Percentiles rank a stretch among this genome's conserved stretches.
Conservation (phyloP, 2,888 invertebrate genomes). For the Polia nebulosa region DNA sequence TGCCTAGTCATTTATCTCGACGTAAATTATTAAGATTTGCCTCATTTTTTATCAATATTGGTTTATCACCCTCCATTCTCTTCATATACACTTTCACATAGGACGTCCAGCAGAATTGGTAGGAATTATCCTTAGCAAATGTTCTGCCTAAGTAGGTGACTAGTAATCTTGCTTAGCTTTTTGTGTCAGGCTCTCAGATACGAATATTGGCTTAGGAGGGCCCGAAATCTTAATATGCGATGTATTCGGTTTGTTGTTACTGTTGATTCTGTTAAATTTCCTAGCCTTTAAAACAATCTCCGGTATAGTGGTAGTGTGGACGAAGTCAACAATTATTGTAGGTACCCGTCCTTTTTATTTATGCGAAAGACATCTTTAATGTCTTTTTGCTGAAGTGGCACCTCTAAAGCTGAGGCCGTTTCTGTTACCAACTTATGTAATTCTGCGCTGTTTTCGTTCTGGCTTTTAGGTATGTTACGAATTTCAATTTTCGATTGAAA, state of each 20-base stretch:
- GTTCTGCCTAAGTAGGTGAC: too few species aligned
- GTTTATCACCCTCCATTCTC: not conserved
- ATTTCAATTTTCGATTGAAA: not conserved
- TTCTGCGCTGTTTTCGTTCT: too few species aligned
- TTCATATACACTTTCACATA: not conserved
- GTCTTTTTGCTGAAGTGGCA: too few species aligned
- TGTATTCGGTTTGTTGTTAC: conserved; percentile 1
- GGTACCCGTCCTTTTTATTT: too few species aligned
- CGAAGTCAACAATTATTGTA: too few species aligned
- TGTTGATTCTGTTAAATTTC: not conserved
- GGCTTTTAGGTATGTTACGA: not conserved
- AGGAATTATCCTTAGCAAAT: not conserved
- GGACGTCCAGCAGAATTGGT: not conserved
- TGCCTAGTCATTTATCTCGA: too few species aligned
- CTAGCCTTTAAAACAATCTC: too few species aligned
- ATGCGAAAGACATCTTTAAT: too few species aligned
- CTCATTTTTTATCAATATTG: not conserved
- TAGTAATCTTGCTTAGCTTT: not conserved
- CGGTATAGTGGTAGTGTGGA: too few species aligned
- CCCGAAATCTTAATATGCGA: not conserved
- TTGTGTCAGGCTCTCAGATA: not conserved
- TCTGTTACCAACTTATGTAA: not conserved
- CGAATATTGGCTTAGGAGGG: not conserved
- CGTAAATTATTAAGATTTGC: not conserved
- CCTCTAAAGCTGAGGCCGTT: not conserved